Conservation (phyloP, 2,113 vertebrate species). For the Prolemur simus region DNA sequence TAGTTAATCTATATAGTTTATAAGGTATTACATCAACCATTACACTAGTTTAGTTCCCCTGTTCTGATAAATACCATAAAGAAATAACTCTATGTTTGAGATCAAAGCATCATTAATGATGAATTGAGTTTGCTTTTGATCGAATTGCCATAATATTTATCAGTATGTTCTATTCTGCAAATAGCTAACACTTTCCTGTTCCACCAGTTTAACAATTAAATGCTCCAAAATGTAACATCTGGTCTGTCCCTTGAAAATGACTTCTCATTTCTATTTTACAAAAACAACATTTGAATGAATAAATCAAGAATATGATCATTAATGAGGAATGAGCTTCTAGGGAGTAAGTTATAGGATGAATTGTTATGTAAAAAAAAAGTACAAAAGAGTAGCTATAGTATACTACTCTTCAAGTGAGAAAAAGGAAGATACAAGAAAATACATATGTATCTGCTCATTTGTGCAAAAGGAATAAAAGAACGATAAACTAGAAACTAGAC, state of each 20-base stretch:
- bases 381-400: neutral
- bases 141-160: neutral
- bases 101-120: constrained; percentile 14
- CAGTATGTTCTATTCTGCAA: neutral
- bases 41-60: neutral
- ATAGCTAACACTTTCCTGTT: neutral
- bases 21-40: neutral
- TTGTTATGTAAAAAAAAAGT: neutral
- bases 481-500: neutral
- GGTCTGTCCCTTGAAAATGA: neutral
- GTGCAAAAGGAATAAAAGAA: neutral
- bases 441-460: neutral
- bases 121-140: neutral
- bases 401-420: neutral
- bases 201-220: neutral
- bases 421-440: neutral
- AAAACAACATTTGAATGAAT: neutral
- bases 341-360: neutral
- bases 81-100: constrained; percentile 14
- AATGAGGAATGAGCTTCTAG: neutral
- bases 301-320: constrained; percentile 25
- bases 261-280: neutral
- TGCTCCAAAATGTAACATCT: neutral
- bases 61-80: neutral
- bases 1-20: constrained; percentile 11